phyloP scores from a whole-genome alignment of 1,140 invertebrate genomes.

The Papilio machaon region DNA sequence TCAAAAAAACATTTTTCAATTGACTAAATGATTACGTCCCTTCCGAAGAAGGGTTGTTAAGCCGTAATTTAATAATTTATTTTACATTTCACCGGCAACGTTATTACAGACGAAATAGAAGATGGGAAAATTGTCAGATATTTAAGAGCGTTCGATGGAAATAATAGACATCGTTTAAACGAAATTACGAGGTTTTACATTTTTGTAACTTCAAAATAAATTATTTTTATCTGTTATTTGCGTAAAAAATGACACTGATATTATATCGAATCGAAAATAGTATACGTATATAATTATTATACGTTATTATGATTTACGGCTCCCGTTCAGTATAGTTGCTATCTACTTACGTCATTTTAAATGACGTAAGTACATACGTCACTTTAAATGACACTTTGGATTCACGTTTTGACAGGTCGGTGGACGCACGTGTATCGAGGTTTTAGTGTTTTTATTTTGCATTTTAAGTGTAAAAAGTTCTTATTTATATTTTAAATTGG shows the following conservation, averaged over 20 bases:
- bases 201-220: background rate
- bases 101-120: conserved; percentile 27
- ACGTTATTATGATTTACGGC: no score
- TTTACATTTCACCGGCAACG: conserved; percentile 19
- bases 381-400: no score
- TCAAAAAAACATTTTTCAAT: conserved; percentile 16
- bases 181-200: background rate
- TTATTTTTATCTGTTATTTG: background rate
- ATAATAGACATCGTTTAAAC: background rate
- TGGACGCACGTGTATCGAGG: no score
- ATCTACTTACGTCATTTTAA: no score
- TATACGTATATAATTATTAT: no score
- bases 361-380: no score
- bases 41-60: conserved; percentile 22
- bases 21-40: conserved; percentile 20
- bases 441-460: no score
- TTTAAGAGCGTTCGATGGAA: background rate
- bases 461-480: no score
- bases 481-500: no score
- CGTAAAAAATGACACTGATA: background rate
- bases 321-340: no score
- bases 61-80: conserved; percentile 28
- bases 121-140: conserved; percentile 2
- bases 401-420: no score
- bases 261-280: background rate